Evolutionary conservation across 2,888 invertebrate species (phyloP).

Genomic region (Lasioglossum malachurum): DNA sequence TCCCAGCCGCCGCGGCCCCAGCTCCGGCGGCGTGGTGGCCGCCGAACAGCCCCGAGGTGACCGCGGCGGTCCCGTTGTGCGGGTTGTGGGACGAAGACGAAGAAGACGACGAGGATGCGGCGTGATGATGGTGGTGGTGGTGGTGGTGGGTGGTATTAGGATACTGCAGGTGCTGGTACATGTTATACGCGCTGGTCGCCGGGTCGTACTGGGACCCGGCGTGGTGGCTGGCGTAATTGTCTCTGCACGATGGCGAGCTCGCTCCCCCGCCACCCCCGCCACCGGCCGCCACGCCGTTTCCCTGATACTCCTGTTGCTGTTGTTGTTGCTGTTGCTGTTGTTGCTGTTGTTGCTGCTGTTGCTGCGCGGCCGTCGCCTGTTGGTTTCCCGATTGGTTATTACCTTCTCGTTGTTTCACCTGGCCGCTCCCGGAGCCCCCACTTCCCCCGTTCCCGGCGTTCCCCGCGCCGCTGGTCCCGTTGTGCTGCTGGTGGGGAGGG

Average conservation of each 20-base stretch:
- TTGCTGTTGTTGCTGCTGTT: constrained; percentile 74
- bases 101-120: constrained; percentile 66
- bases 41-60: constrained; percentile 78
- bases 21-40: constrained; percentile 78
- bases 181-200: constrained; percentile 83
- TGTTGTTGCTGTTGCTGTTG: constrained; percentile 65
- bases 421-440: constrained; percentile 85
- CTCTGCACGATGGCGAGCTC: constrained; percentile 81
- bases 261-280: constrained; percentile 69
- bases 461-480: constrained; percentile 86
- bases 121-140: constrained; percentile 72
- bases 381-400: constrained; percentile 81
- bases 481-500: constrained; percentile 87
- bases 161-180: constrained; percentile 84
- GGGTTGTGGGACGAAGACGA: constrained; percentile 84
- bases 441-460: constrained; percentile 74
- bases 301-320: constrained; percentile 51
- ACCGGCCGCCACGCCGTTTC: constrained; percentile 53
- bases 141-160: constrained; percentile 78
- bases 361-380: constrained; percentile 78
- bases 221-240: constrained; percentile 80
- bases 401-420: constrained; percentile 84
- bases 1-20: constrained; percentile 75
- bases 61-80: constrained; percentile 82
- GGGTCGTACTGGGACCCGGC: constrained; percentile 83